These are phyloP conservation scores for Hydropsyche tenuis DNA, from an alignment of 1,140 invertebrate species.

Conservation along the genomic window DNA sequence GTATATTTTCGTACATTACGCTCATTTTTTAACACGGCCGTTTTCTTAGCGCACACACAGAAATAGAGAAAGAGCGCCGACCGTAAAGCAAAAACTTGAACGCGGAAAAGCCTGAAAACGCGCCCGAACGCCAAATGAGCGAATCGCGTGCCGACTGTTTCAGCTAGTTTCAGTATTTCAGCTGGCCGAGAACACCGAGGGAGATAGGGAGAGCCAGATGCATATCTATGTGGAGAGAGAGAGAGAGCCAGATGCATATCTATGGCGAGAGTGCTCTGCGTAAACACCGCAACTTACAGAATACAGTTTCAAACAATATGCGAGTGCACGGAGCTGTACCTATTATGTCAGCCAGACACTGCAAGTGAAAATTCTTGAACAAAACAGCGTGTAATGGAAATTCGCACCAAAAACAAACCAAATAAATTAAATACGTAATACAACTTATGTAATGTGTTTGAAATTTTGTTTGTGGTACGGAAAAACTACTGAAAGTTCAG, in stretches of 20 bases:
- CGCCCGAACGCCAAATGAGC: slow-evolving; percentile 30
- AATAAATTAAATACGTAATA: too few relatives aligned
- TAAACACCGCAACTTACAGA: slow-evolving; percentile 5
- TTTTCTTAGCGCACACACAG: not conserved
- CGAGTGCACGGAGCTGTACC: too few relatives aligned
- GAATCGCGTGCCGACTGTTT: slow-evolving; percentile 34
- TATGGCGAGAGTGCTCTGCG: not conserved
- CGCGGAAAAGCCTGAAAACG: slow-evolving; percentile 24
- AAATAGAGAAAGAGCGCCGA: not conserved
- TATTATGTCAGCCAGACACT: too few relatives aligned
- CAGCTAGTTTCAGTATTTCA: slow-evolving; percentile 4
- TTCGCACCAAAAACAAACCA: too few relatives aligned
- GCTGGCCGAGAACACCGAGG: not conserved
- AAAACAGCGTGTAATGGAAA: too few relatives aligned
- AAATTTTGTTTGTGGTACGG: too few relatives aligned
- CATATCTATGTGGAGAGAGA: not conserved
- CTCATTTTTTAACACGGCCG: too few relatives aligned
- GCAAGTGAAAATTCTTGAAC: too few relatives aligned
- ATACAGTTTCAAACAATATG: too few relatives aligned
- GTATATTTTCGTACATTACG: too few relatives aligned
- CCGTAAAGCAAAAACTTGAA: slow-evolving; percentile 36
- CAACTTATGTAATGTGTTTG: too few relatives aligned
- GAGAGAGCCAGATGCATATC: not conserved
- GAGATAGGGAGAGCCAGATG: not conserved
- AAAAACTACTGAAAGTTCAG: too few relatives aligned